These are phyloP conservation scores for Toxotes jaculatrix DNA, from an alignment of 2,113 vertebrate species.

Conservation along the genomic window DNA sequence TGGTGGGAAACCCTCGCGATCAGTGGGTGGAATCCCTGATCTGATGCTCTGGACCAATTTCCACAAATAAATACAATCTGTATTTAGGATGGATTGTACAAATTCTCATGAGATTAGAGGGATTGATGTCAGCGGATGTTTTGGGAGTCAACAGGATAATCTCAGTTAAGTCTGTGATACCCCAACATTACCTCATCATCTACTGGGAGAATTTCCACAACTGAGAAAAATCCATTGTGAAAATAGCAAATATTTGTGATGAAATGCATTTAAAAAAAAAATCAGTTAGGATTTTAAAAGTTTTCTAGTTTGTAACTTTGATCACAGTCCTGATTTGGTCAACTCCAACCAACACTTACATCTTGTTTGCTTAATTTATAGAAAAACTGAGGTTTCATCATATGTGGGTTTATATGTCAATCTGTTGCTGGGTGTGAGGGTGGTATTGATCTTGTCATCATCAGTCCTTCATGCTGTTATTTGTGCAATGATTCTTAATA, in stretches of 20 bases:
- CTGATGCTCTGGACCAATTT: conserved; percentile 10
- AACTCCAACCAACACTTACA: not conserved
- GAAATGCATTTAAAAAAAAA: no score
- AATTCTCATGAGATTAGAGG: conserved; percentile 32
- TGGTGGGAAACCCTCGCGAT: conserved; percentile 7
- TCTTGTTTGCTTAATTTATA: no score
- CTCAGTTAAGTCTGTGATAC: conserved; percentile 9
- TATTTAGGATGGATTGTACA: conserved; percentile 19
- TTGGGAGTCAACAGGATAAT: conserved; percentile 37
- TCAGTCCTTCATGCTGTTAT: not conserved
- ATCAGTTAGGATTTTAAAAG: no score
- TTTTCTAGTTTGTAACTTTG: not conserved
- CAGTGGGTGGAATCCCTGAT: conserved; percentile 31
- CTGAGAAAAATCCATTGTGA: not conserved
- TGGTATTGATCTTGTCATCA: not conserved
- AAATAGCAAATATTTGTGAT: no score
- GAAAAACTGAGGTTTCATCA: no score
- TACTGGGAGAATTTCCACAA: not conserved
- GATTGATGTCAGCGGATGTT: conserved; percentile 19
- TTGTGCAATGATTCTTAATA: not conserved
- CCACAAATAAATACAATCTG: conserved; percentile 15
- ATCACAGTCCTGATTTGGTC: not conserved
- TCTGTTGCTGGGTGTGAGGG: not conserved
- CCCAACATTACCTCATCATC: not conserved
- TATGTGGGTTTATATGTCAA: no score